Evolutionary conservation across 2,113 vertebrate genomes (phyloP).

Genomic region (Hippoglossus stenolepis): DNA sequence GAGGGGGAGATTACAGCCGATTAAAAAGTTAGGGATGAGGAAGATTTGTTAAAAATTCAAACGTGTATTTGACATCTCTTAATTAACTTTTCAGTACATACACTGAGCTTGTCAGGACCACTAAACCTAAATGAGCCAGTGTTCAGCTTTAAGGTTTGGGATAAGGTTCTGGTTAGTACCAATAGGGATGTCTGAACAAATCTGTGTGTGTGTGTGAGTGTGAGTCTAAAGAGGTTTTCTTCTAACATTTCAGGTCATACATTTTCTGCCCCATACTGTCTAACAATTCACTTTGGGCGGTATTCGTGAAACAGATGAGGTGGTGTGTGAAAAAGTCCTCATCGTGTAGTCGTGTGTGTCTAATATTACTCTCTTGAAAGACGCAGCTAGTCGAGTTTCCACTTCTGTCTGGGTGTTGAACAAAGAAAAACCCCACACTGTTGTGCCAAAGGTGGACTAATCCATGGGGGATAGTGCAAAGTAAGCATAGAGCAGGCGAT

Average conservation of each 20-base stretch:
- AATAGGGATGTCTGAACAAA: too few relatives aligned
- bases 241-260: too few relatives aligned
- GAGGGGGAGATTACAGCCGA: conserved; percentile 1
- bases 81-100: too few relatives aligned
- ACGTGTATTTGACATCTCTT: not conserved
- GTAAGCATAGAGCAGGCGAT: conserved; percentile 34
- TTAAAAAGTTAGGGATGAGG: conserved; percentile 19
- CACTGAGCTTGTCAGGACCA: too few relatives aligned
- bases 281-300: too few relatives aligned
- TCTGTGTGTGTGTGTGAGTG: too few relatives aligned
- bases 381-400: not conserved
- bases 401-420: not conserved
- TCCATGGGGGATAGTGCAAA: conserved; percentile 30
- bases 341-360: not conserved
- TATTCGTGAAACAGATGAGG: too few relatives aligned
- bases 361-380: not conserved
- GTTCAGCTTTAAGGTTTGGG: too few relatives aligned
- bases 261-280: not conserved
- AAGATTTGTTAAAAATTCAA: conserved; percentile 8
- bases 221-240: not conserved
- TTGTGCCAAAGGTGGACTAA: conserved; percentile 17
- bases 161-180: too few relatives aligned
- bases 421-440: not conserved
- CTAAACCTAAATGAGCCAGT: too few relatives aligned
- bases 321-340: not conserved